A percentile compares a stretch with the other conserved stretches of the same genome.
These are phyloP conservation scores for Neodon shergylaensis DNA, from an alignment of 2,113 vertebrate genomes.

Conservation along the genomic window DNA sequence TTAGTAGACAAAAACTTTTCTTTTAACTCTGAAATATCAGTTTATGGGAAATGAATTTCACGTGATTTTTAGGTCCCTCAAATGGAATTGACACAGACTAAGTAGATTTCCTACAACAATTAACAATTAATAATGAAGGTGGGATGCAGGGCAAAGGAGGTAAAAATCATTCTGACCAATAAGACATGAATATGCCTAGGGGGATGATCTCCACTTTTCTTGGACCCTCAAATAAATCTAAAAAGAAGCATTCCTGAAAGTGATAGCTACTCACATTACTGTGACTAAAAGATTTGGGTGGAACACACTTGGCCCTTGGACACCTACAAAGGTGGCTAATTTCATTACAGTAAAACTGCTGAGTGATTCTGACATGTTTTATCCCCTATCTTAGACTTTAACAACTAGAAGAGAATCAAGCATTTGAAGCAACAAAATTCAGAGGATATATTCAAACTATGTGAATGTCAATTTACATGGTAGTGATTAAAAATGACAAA, in stretches of 20 bases:
- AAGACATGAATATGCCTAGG: constrained; percentile 2
- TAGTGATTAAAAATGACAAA: neutral
- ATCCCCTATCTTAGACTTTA: neutral
- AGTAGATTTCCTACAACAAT: neutral
- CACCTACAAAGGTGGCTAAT: neutral
- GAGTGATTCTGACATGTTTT: neutral
- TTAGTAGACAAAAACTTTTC: neutral
- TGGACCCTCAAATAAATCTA: neutral
- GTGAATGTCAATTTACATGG: neutral
- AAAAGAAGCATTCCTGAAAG: neutral
- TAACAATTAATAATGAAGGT: neutral
- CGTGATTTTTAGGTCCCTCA: neutral
- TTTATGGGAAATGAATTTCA: constrained; percentile 26
- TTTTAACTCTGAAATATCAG: constrained; percentile 20
- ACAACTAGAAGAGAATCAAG: neutral
- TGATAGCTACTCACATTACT: neutral
- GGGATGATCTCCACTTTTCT: neutral
- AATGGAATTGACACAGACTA: neutral
- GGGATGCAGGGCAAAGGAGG: neutral
- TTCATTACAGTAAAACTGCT: neutral
- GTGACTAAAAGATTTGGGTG: neutral
- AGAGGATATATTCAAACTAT: neutral
- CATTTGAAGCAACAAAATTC: neutral
- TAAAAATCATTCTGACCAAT: constrained; percentile 3
- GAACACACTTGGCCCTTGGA: neutral